A percentile compares a stretch with the other conserved stretches of the same genome.
phyloP scores from a whole-genome alignment of 2,113 vertebrate genomes.

The Stigmatopora argus region DNA sequence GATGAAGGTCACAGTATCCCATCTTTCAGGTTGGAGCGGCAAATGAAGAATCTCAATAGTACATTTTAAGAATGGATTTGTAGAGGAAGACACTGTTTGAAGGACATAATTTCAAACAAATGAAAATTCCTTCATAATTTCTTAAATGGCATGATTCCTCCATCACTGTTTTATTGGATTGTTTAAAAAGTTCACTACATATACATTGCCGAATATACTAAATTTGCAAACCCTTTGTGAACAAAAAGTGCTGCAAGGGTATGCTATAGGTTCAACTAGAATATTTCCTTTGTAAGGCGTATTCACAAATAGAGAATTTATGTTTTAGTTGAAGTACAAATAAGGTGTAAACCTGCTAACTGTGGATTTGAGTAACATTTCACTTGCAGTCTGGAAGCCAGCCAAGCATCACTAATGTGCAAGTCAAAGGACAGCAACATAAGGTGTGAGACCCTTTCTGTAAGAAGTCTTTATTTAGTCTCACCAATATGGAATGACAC shows the following conservation, averaged over 20 bases:
- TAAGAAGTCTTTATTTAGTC: slow-evolving; percentile 67
- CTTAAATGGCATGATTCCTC: too few species aligned
- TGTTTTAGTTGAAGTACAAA: not conserved
- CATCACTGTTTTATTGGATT: too few species aligned
- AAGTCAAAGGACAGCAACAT: slow-evolving; percentile 2
- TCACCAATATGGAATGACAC: slow-evolving; percentile 73
- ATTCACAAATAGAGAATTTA: not conserved
- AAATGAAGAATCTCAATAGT: too few species aligned
- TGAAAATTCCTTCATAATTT: too few species aligned
- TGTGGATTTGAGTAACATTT: not conserved
- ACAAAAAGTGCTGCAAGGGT: not conserved
- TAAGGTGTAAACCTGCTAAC: not conserved
- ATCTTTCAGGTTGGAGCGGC: too few species aligned
- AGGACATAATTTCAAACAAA: too few species aligned
- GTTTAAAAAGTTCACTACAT: too few species aligned
- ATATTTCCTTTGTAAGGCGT: not conserved
- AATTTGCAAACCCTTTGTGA: not conserved
- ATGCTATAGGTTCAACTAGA: not conserved
- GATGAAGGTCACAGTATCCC: too few species aligned
- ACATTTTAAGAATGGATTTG: too few species aligned
- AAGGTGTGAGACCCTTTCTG: slow-evolving; percentile 11
- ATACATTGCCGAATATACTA: not conserved
- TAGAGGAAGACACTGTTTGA: too few species aligned
- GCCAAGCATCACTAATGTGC: not conserved
- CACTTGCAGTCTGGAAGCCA: not conserved